Base-by-base conservation (phyloP, 2,113 vertebrate genomes). In the Sylvia atricapilla region DNA sequence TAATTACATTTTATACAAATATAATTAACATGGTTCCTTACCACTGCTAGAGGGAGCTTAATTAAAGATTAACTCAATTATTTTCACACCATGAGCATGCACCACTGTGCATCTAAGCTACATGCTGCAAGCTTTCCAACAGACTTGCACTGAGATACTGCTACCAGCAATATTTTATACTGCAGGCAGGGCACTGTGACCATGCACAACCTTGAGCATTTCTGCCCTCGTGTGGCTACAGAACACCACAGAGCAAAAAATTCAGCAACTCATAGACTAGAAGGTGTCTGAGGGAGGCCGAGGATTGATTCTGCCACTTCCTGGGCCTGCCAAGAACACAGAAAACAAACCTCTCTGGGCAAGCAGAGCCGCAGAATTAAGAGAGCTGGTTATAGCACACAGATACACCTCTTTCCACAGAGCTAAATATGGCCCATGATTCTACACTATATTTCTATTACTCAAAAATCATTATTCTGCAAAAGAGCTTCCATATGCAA, bases 171-270 rank as follows among this genome's bases (percentile, higher is more conserved):
- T 8, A 50, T 8, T 27, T 55, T 7, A 58, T 6, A 22, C 1
- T 7, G 12, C 1, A 4, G 7, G 16, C 4, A 44, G 10, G 2
- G 18, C 27, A 37, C 43, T 8, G 3, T 35, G n/a, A 22, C 24
- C 16, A 9, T 1, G 7, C 25, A 41, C 15, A 89, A 0, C 1
- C 0, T 13, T n/a, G 21, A n/a, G 22, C 21, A 24, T 10, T 27
- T 66, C 89, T 78, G 80, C 91, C 86, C 89, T 81, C 64, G 1
- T 47, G 60, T 47, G 91, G 91, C 44, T 47, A 46, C 20, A 49
- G 25, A 5, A 31, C 2, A 37, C 17, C 2, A 20, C 12, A 64
- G 13, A 76, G 15, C 3, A 68, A 30, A 60, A 70, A 58, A 49
- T 47, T 1, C 28, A 27, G n/a, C 49, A 56, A 18, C 33, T 15